These are phyloP conservation scores for Aegotheles bennettii DNA, from an alignment of 2,113 vertebrate genomes.

Conservation along the genomic window DNA sequence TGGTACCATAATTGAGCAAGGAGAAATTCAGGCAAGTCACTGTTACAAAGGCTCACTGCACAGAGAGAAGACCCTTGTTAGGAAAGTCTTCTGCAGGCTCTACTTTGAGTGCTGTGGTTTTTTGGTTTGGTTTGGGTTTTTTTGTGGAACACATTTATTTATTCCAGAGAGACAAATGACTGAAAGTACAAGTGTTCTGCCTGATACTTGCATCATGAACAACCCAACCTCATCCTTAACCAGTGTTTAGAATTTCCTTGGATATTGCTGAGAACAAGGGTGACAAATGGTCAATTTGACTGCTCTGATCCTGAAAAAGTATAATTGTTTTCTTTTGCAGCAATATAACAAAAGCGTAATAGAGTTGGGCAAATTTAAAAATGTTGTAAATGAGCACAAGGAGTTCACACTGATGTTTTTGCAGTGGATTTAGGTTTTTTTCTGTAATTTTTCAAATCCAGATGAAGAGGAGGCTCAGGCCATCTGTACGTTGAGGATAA, in stretches of 20 bases:
- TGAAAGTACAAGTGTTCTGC: background rate
- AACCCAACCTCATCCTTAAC: background rate
- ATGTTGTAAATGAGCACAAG: background rate
- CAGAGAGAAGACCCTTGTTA: background rate
- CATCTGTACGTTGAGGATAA: slow-evolving; percentile 30
- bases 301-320: background rate
- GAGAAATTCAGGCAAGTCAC: background rate
- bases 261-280: background rate
- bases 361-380: background rate
- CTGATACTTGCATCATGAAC: background rate
- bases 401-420: background rate
- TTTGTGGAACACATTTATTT: background rate
- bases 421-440: background rate
- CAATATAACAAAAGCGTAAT: background rate
- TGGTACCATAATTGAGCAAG: background rate
- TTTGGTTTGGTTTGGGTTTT: background rate
- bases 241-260: background rate
- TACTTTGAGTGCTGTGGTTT: too few species aligned
- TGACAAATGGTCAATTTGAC: background rate
- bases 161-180: background rate
- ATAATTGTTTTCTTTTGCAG: background rate
- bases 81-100: background rate
- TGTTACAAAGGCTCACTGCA: fast-evolving
- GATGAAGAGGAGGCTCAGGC: background rate
- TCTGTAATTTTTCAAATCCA: background rate